phyloP scores from a whole-genome alignment of 1,140 invertebrate species.

The Atta cephalotes region DNA sequence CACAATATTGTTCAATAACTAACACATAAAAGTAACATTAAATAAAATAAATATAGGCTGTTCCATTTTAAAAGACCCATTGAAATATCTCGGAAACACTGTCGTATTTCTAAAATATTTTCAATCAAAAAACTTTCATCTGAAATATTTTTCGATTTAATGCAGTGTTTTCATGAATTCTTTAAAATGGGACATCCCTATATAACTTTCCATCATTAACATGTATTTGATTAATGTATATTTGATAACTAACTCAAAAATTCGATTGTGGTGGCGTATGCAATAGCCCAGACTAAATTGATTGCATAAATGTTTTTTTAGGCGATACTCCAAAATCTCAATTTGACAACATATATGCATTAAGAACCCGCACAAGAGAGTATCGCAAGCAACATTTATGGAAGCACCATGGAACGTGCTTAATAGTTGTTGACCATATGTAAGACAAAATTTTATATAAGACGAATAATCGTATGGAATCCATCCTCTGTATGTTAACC shows the following conservation, averaged over 20 bases:
- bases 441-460: not conserved
- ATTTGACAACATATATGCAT: conserved; percentile 66
- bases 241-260: conserved; percentile 45
- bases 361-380: conserved; percentile 59
- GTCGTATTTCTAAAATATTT: too few relatives aligned
- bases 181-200: too few relatives aligned
- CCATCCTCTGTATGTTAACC: conserved; percentile 47
- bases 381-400: conserved; percentile 54
- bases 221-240: too few relatives aligned
- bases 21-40: not conserved
- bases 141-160: too few relatives aligned
- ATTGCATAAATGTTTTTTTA: conserved; percentile 10
- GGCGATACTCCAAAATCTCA: conserved; percentile 64
- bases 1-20: not conserved
- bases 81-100: too few relatives aligned
- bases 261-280: conserved; percentile 32
- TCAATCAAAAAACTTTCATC: too few relatives aligned
- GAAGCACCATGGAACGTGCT: not conserved
- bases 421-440: conserved; percentile 57
- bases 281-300: not conserved
- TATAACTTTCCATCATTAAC: not conserved
- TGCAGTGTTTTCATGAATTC: too few relatives aligned
- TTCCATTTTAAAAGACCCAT: too few relatives aligned
- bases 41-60: not conserved
- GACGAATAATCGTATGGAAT: conserved; percentile 56